Percentiles rank a stretch among this genome's conserved stretches.
phyloP scores from a whole-genome alignment of 2,888 invertebrate species.

The Tromatobia lineatoria region DNA sequence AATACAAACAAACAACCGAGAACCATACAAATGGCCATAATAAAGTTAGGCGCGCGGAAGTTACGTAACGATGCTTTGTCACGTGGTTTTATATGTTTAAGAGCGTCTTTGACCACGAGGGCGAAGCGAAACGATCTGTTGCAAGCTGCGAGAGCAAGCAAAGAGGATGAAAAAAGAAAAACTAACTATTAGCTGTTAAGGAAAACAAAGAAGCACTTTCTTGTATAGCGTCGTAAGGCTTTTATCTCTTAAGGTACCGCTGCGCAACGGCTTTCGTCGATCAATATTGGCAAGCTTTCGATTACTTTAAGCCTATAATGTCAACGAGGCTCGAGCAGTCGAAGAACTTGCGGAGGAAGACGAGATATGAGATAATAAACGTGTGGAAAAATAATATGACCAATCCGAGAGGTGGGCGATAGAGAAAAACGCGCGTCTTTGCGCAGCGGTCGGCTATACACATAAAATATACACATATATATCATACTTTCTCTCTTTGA shows the following conservation, averaged over 20 bases:
- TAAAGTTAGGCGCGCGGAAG: conserved; percentile 67
- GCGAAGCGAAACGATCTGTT: conserved; percentile 71
- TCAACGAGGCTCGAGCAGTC: background rate
- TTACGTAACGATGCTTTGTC: conserved; percentile 57
- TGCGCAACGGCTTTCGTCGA: conserved; percentile 53
- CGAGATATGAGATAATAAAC: background rate
- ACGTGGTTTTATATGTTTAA: conserved; percentile 27
- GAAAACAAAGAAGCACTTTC: conserved; percentile 64
- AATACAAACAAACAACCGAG: conserved; percentile 45
- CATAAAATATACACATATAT: conserved; percentile 53
- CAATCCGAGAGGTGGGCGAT: background rate
- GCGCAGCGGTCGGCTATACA: conserved; percentile 66
- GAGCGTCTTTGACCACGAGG: conserved; percentile 41
- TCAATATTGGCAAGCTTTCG: conserved; percentile 35
- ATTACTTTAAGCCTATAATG: background rate
- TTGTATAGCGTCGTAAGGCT: conserved; percentile 70
- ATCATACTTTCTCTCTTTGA: conserved; percentile 72
- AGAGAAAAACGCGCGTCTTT: conserved; percentile 42
- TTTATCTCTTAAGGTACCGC: conserved; percentile 61
- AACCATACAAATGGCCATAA: conserved; percentile 74
- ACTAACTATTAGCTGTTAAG: conserved; percentile 64
- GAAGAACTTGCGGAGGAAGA: conserved; percentile 11
- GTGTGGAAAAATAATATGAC: background rate
- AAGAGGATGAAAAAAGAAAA: conserved; percentile 45
- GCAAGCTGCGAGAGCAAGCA: conserved; percentile 66